phyloP scores from a whole-genome alignment of 2,113 vertebrate genomes.

The Clarias batrachus region DNA sequence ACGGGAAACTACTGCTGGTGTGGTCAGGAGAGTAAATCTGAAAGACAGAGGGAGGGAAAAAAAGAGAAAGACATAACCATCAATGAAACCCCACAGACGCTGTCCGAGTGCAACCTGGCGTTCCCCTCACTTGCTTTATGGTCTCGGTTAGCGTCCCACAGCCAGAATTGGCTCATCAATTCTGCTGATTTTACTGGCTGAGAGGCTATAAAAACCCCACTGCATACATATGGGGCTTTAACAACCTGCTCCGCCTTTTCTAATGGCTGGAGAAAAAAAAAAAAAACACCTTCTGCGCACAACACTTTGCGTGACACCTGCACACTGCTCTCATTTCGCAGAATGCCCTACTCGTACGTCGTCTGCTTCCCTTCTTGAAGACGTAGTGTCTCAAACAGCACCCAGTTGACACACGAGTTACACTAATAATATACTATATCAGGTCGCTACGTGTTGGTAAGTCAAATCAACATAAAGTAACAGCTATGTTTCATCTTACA shows the following conservation, averaged over 20 bases:
- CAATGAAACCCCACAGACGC: conserved; percentile 37
- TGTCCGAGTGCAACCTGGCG: conserved; percentile 38
- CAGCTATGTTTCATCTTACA: neutral
- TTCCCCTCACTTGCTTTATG: conserved; percentile 50
- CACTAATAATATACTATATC: conserved; percentile 17
- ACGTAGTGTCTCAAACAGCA: conserved; percentile 17
- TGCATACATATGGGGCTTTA: conserved; percentile 59
- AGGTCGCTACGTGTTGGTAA: neutral
- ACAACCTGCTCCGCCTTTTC: conserved; percentile 53
- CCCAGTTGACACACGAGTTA: conserved; percentile 8
- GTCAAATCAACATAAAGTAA: no score
- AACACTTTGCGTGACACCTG: conserved; percentile 50
- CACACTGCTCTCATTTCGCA: conserved; percentile 33
- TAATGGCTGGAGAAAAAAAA: conserved; percentile 54
- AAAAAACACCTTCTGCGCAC: conserved; percentile 35
- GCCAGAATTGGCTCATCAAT: conserved; percentile 63
- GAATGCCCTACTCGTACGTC: conserved; percentile 32
- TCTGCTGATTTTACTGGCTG: conserved; percentile 58
- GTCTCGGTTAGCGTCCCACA: conserved; percentile 53
- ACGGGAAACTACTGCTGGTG: conserved; percentile 98
- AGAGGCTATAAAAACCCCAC: conserved; percentile 58
- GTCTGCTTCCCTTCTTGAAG: conserved; percentile 25
- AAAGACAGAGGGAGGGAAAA: conserved; percentile 51
- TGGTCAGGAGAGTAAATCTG: conserved; percentile 99
- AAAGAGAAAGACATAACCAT: conserved; percentile 58